Conservation (phyloP, 2,113 vertebrate species). For the Colaptes auratus region DNA sequence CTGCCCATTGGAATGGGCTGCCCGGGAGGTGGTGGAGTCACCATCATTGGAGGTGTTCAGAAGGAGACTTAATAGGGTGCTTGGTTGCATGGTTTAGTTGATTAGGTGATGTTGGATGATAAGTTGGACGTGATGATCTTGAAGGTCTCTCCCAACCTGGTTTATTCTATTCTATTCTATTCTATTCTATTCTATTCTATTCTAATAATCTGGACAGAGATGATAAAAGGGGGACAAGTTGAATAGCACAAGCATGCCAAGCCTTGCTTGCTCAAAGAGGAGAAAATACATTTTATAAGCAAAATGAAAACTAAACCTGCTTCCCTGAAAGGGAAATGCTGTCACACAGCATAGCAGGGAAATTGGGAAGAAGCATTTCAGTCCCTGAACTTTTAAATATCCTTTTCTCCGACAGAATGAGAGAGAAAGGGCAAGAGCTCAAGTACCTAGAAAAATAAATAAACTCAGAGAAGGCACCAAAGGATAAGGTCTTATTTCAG, state of each 20-base stretch:
- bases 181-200: no score
- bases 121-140: no score
- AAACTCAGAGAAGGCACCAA: not conserved
- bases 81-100: no score
- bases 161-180: no score
- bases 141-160: no score
- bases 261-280: not conserved
- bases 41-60: no score
- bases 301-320: not conserved
- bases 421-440: not conserved
- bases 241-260: not conserved
- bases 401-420: not conserved
- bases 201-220: not conserved
- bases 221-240: not conserved
- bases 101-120: no score
- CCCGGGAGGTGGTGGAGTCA: no score
- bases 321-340: not conserved
- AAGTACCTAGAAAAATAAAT: not conserved
- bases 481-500: not conserved
- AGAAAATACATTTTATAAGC: not conserved
- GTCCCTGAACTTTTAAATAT: not conserved
- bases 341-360: not conserved
- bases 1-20: no score
- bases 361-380: not conserved
- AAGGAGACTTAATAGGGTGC: no score